Conservation (phyloP, 2,113 vertebrate species). For the Camelus bactrianus region DNA sequence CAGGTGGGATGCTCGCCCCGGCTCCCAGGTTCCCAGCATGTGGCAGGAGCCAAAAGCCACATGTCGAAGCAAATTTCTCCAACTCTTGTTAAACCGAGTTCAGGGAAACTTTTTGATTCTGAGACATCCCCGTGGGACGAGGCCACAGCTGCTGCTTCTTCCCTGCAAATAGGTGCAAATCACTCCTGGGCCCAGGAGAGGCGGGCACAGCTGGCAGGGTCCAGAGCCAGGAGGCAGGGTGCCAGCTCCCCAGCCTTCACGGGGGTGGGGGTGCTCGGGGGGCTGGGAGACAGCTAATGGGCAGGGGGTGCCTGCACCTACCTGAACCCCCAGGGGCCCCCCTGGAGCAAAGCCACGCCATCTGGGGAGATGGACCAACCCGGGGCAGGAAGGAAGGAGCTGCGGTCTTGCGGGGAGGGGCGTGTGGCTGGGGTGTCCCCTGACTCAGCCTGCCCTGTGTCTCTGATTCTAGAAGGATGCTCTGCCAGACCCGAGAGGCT, state of each 20-base stretch:
- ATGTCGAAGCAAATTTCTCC: background rate
- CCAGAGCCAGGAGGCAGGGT: background rate
- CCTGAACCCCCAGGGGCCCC: background rate
- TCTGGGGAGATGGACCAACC: background rate
- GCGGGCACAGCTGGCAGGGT: rapidly evolving
- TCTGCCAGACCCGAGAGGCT: background rate
- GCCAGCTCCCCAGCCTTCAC: background rate
- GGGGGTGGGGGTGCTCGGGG: background rate
- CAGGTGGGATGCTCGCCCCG: rapidly evolving
- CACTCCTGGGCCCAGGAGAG: background rate
- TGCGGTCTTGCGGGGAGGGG: background rate
- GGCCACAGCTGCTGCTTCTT: background rate
- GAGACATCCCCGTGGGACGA: background rate
- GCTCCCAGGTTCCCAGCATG: rapidly evolving
- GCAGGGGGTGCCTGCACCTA: background rate
- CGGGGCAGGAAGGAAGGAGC: background rate
- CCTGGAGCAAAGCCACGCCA: background rate
- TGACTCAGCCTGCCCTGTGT: background rate
- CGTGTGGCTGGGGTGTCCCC: background rate
- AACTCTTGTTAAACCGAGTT: background rate
- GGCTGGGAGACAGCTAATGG: too few relatives aligned
- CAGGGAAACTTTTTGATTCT: background rate
- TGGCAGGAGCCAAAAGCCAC: background rate
- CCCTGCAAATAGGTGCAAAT: background rate
- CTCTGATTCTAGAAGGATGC: background rate